Evolutionary conservation across 2,113 vertebrate species (phyloP).

Genomic region (Pelobates fuscus): DNA sequence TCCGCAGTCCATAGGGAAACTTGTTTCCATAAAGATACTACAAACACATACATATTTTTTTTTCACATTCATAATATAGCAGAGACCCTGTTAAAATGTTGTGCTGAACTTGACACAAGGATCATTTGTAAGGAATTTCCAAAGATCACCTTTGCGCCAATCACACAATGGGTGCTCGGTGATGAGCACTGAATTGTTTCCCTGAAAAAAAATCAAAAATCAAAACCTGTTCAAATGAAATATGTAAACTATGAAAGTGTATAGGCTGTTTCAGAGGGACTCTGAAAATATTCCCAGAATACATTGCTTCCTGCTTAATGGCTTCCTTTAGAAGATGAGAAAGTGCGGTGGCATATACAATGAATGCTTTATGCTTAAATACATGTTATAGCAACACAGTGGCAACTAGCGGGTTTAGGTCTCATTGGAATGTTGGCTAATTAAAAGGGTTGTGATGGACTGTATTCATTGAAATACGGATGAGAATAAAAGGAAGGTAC

Average conservation of each 20-base stretch:
- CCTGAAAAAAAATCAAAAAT: neutral
- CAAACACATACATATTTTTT: neutral
- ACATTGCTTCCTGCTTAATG: neutral
- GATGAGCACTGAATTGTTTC: neutral
- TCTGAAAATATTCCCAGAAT: neutral
- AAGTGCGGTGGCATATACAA: neutral
- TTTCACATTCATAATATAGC: slow-evolving; percentile 40
- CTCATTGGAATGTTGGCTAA: neutral
- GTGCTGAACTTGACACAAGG: slow-evolving; percentile 1
- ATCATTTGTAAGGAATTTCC: neutral
- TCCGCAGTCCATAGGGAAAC: neutral
- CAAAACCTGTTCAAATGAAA: neutral
- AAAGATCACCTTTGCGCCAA: slow-evolving; percentile 4
- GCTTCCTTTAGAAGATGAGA: neutral
- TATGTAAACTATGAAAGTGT: neutral
- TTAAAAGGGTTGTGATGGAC: neutral
- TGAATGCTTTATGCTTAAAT: neutral
- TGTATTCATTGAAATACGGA: no score
- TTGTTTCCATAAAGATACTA: neutral
- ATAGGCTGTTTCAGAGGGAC: neutral
- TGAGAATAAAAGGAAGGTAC: no score
- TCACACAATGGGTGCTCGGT: neutral
- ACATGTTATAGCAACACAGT: neutral
- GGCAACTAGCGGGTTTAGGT: neutral
- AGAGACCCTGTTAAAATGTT: slow-evolving; percentile 44